Evolutionary conservation across 1,140 invertebrate species (phyloP).

Genomic region (Sitobion miscanthi): DNA sequence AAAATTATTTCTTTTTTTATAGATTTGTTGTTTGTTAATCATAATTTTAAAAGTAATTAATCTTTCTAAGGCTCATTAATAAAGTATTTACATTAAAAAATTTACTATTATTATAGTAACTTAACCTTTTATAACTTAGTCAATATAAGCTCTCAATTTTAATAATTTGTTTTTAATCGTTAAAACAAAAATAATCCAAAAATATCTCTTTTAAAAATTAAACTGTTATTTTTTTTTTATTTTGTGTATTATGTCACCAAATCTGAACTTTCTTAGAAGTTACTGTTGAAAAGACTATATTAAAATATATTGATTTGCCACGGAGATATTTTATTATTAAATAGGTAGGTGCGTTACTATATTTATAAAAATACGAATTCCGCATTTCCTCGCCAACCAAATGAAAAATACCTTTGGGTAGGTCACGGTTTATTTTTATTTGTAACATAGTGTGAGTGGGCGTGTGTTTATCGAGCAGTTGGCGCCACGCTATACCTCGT

Average conservation of each 20-base stretch:
- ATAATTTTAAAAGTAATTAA: too few species aligned
- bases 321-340: not conserved
- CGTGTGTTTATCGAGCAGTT: not conserved
- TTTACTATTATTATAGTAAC: too few species aligned
- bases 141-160: not conserved
- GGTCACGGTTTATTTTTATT: conserved; percentile 16
- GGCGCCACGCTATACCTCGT: not conserved
- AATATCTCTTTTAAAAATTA: not conserved
- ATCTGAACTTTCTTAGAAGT: not conserved
- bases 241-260: too few species aligned
- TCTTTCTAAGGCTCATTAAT: too few species aligned
- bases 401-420: not conserved
- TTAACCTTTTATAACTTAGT: too few species aligned
- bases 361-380: not conserved
- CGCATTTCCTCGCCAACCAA: not conserved
- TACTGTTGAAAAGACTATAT: not conserved
- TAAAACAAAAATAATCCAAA: not conserved
- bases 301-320: not conserved
- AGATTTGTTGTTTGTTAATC: too few species aligned
- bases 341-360: too few species aligned
- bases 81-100: too few species aligned
- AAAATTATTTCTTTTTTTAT: too few species aligned
- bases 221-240: not conserved
- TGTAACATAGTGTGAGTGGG: not conserved
- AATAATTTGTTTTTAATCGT: not conserved